Evolutionary conservation across 2,113 vertebrate genomes (phyloP).

Genomic region (Heliornis fulica): DNA sequence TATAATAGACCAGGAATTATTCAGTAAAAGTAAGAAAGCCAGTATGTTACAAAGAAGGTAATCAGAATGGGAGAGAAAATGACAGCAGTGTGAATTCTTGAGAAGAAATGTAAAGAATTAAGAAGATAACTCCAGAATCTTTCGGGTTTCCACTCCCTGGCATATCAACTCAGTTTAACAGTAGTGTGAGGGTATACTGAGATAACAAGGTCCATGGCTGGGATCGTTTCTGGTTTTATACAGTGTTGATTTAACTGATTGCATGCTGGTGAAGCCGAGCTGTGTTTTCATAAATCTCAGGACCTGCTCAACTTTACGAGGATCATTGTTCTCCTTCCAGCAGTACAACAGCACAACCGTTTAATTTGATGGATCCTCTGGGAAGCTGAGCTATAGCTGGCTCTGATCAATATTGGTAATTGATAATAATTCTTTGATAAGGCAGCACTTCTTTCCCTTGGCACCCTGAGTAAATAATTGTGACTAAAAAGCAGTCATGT

Average conservation of each 20-base stretch:
- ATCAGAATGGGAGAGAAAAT: conserved; percentile 1
- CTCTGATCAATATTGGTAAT: conserved; percentile 18
- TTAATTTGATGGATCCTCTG: neutral
- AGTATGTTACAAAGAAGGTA: conserved; percentile 45
- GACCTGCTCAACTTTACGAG: neutral
- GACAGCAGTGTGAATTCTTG: neutral
- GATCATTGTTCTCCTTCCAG: neutral
- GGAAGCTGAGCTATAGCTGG: neutral
- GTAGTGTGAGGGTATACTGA: neutral
- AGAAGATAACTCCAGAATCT: conserved; percentile 28
- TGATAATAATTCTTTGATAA: conserved; percentile 7
- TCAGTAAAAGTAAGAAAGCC: conserved; percentile 55
- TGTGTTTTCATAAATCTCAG: neutral
- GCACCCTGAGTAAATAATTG: neutral
- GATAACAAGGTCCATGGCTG: neutral
- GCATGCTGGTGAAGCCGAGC: neutral
- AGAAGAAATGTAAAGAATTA: conserved; percentile 28
- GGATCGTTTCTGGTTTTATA: neutral
- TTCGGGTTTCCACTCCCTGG: neutral
- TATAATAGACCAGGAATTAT: conserved; percentile 62
- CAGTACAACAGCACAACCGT: neutral
- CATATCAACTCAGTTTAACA: neutral
- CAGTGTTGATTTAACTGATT: conserved; percentile 1
- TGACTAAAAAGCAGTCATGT: neutral
- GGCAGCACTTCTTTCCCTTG: neutral